Base-by-base conservation (phyloP, 1,140 invertebrate genomes). In the Drosophila novamexicana region DNA sequence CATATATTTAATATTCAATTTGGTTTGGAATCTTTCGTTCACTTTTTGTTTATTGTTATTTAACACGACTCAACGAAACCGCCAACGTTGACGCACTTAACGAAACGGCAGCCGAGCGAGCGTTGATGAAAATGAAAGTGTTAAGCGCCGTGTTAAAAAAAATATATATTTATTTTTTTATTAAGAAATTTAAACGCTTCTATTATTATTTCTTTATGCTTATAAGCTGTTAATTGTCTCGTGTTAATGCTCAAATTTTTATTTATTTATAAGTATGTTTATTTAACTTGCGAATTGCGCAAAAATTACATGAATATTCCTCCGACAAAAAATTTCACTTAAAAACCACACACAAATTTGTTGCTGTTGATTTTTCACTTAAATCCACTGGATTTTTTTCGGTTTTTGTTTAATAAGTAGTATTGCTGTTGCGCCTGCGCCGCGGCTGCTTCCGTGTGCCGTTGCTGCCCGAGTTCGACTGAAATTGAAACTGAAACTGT, bases 401-500 rank as follows among this genome's bases (percentile, higher is more conserved):
- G 42, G 4, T 71, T 57, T 64, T 47, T 29, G 61, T 42, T 29
- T 16, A 45, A 12, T 22, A 9, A 9, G 39, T 7, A 42, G 16
- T 22, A 52, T 42, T 6, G 32, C 10, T 49, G 70, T 54, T 81
- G 79, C 52, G 49, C 34, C 49, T 63, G 76, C 70, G 63, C 79
- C 75, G 79, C 79, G 59, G 61, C 72, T 88, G 83, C 83, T 88
- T 89, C 83, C 83, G 83, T 88, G 50, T 89, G 84, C 83, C 84
- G 72, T 75, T 89, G 84, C 80, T 88, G 83, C 84, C 84, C 84
- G 83, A 80, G 69, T 84, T 88, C 84, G 77, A 88, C 83, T 88
- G 84, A 88, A 88, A 88, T 84, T 88, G 80, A 89, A 89, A 88
- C 80, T 88, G 80, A 86, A 79, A 80, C 67, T 74, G 80, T 77